Percentiles rank a stretch among this genome's conserved stretches.
Evolutionary conservation across 2,888 invertebrate genomes (phyloP).

Genomic region (Trichopria drosophilae): DNA sequence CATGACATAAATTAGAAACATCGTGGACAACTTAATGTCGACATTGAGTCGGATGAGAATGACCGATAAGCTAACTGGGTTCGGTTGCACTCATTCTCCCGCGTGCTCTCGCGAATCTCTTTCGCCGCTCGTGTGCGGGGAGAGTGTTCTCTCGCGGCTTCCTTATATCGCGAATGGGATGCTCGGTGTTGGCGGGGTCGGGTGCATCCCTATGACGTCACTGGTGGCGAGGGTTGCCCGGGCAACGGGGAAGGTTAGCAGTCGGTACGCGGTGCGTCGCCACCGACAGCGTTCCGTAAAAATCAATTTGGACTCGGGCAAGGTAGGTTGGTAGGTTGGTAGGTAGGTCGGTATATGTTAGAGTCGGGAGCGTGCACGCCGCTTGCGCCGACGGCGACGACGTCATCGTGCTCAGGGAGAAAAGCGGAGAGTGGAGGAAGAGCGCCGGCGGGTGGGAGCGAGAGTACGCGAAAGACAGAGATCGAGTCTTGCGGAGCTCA

Average conservation of each 20-base stretch:
- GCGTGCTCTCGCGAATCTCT: no score
- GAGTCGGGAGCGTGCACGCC: constrained; percentile 19
- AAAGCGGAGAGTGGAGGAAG: background rate
- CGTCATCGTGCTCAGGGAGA: background rate
- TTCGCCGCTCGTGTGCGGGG: no score
- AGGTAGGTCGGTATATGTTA: constrained; percentile 31
- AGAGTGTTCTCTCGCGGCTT: no score
- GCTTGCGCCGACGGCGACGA: constrained; percentile 26
- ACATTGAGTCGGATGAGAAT: no score
- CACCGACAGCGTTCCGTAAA: constrained; percentile 54
- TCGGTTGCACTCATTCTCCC: no score
- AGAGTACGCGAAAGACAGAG: background rate
- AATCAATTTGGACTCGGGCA: constrained; percentile 55
- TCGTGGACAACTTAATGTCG: no score
- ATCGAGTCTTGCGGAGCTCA: constrained; percentile 31
- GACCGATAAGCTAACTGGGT: no score
- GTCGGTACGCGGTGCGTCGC: constrained; percentile 53
- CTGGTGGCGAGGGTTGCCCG: constrained; percentile 51
- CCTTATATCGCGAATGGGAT: constrained; percentile 24
- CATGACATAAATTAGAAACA: no score
- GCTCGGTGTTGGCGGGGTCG: constrained; percentile 27
- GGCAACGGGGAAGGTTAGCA: constrained; percentile 50
- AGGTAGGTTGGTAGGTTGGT: constrained; percentile 38
- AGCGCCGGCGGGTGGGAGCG: no score
- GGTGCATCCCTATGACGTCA: constrained; percentile 47